Evolutionary conservation across 2,797 vertebrate genomes (phyloP), one percentile per base, ranked within the genome.

Genomic region (Phyllotis vaccarum): DNA sequence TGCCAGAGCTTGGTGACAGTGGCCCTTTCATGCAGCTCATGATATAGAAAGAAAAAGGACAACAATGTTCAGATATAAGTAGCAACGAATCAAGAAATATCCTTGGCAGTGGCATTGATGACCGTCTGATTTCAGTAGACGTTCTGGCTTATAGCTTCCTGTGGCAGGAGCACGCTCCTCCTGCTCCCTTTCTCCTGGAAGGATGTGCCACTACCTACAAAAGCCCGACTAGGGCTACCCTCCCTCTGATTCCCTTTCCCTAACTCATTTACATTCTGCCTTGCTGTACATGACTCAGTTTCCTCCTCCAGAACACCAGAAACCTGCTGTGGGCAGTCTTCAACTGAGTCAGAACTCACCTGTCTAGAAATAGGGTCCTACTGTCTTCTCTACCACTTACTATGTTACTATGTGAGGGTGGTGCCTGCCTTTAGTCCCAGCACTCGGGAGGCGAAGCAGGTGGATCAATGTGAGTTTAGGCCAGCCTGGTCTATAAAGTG

Each of bases 271-370:
- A n/a, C 64, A 58, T 21, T 52, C 79, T 17, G 6, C 43, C 37
- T 85, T 37, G 72, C 83, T 24, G 29, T 66, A 60, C 46, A 6
- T 40, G 19, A 10, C 64, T 40, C 40, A 31, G 37, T 6, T 37
- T 54, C 68, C 54, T 91, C 60, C 54, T 37, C 40, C 54, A 27
- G 60, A 72, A 49, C 24, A 24, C 64, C 49, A 70, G 54, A 75
- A 29, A 54, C 2, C 0, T 31, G 3, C 13, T 16, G 3, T 82
- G 37, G 22, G 1, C 27, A 10, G 2, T 17, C 29, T 60, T 37
- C 74, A 68, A 8, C 29, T 2, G 4, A 58, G 5, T 27, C 46
- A 72, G 24, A 40, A 24, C n/a, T 29, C 27, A 24, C 70, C 43
- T 80, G 3, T 66, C 58, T 31, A 80, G n/a, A 86, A 76, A 34